Percentiles rank a stretch among this genome's conserved stretches.
Conservation (phyloP, 2,113 vertebrate species). For the Numenius arquata region DNA sequence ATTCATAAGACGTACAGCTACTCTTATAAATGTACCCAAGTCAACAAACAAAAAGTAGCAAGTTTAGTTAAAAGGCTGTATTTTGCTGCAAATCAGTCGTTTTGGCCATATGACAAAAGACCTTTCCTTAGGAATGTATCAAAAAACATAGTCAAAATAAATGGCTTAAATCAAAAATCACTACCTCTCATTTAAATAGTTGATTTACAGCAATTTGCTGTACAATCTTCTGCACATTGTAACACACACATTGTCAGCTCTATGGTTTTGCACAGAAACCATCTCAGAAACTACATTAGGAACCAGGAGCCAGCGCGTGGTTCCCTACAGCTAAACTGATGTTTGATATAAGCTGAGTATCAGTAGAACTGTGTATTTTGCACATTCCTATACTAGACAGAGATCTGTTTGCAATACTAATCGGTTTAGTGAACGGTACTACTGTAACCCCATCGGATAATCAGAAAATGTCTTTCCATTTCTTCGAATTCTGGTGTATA, state of each 20-base stretch:
- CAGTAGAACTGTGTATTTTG: not conserved
- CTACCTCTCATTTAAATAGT: not conserved
- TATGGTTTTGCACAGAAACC: not conserved
- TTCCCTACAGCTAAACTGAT: not conserved
- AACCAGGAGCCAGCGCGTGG: rapidly evolving
- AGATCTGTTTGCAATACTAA: not conserved
- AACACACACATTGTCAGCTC: not conserved
- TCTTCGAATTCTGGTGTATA: not conserved
- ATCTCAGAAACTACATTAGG: rapidly evolving
- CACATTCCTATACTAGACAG: not conserved
- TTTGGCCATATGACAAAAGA: not conserved
- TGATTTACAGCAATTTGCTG: not conserved
- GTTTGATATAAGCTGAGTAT: not conserved
- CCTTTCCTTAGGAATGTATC: not conserved
- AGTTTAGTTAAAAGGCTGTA: not conserved
- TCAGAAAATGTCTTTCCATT: not conserved
- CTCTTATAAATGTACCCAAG: not conserved
- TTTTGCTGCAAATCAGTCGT: not conserved
- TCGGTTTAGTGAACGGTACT: rapidly evolving
- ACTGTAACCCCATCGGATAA: not conserved
- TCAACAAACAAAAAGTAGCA: not conserved
- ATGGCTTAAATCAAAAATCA: not conserved
- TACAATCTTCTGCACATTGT: not conserved
- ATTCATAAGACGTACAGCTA: not conserved
- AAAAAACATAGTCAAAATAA: not conserved